Conservation (phyloP, 2,797 vertebrate species). For the Perodicticus potto region DNA sequence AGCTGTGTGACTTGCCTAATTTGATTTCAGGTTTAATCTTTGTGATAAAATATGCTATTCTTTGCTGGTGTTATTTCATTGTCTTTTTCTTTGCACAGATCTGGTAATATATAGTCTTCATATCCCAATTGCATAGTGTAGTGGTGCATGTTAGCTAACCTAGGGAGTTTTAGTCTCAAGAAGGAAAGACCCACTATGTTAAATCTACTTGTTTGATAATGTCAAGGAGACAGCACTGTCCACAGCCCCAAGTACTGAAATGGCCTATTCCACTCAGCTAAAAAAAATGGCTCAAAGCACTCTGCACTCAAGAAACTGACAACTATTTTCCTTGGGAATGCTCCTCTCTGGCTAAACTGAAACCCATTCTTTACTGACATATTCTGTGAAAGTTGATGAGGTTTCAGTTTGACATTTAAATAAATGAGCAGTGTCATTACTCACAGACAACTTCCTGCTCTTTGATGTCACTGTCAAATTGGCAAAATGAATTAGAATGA, state of each 20-base stretch:
- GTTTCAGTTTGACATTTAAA: constrained; percentile 80
- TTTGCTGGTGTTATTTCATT: constrained; percentile 65
- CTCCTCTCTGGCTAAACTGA: constrained; percentile 37
- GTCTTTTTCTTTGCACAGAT: constrained; percentile 4
- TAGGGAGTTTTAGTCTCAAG: background rate
- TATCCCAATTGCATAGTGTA: background rate
- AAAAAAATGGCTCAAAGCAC: constrained; percentile 34
- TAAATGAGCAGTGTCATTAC: constrained; percentile 69
- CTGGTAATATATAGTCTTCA: background rate
- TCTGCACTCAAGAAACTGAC: constrained; percentile 19
- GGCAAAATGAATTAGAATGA: constrained; percentile 66
- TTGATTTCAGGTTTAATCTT: constrained; percentile 30
- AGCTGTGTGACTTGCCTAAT: constrained; percentile 6
- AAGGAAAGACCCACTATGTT: background rate
- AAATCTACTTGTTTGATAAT: background rate
- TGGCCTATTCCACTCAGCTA: constrained; percentile 1
- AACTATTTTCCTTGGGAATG: constrained; percentile 49
- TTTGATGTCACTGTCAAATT: constrained; percentile 70
- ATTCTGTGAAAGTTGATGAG: constrained; percentile 60
- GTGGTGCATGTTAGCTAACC: background rate
- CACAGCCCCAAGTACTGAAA: constrained; percentile 79
- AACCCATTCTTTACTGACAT: constrained; percentile 61
- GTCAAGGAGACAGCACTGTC: constrained; percentile 64
- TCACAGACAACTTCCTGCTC: constrained; percentile 70
- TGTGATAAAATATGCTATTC: constrained; percentile 4